Evolutionary conservation across 2,888 invertebrate species (phyloP).

Genomic region (Elysia crispata): DNA sequence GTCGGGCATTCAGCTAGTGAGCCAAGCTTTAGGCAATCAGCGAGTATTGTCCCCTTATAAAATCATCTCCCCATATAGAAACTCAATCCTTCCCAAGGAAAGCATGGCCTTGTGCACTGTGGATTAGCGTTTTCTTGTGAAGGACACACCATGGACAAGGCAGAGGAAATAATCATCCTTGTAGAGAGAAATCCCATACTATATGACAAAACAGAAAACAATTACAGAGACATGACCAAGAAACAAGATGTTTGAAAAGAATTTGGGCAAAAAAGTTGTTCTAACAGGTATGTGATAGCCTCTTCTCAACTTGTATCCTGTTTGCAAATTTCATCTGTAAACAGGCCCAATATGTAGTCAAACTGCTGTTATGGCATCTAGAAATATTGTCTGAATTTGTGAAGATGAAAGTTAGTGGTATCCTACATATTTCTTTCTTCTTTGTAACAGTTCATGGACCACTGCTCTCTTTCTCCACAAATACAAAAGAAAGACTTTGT

Average conservation of each 20-base stretch:
- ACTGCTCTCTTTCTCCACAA: constrained; percentile 1
- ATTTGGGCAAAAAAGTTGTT: constrained; percentile 2
- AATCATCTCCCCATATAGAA: neutral
- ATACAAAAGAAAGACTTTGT: neutral
- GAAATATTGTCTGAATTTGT: neutral
- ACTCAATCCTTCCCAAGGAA: neutral
- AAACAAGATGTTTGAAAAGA: neutral
- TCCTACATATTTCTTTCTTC: neutral
- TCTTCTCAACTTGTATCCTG: neutral
- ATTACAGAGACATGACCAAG: neutral
- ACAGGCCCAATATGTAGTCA: neutral
- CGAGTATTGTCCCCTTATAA: neutral
- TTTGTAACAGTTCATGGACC: neutral
- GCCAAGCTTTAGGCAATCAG: neutral
- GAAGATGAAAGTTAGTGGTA: neutral
- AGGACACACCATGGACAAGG: neutral
- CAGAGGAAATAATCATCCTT: neutral
- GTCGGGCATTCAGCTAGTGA: neutral
- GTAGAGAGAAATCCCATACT: neutral
- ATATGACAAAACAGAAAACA: neutral
- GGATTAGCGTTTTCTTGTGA: neutral
- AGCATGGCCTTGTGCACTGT: neutral
- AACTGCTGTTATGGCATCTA: neutral
- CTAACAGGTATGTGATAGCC: too few relatives aligned
- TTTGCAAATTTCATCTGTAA: neutral